phyloP scores from a whole-genome alignment of 2,113 vertebrate species.

The Nycticorax nycticorax region DNA sequence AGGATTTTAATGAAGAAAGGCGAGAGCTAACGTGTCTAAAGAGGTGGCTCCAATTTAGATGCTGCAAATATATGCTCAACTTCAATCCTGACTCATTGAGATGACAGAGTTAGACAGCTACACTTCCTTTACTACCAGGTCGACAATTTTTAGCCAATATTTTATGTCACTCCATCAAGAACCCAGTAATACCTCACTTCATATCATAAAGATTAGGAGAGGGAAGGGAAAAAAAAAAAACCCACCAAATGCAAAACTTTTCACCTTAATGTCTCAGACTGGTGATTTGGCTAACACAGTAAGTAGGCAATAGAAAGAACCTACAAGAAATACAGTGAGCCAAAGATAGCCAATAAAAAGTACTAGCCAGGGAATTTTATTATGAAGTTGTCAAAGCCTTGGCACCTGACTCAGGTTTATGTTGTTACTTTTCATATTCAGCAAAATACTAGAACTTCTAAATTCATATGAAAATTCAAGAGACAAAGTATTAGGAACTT shows the following conservation, averaged over 20 bases:
- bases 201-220: neutral
- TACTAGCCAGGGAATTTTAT: neutral
- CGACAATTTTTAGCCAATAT: neutral
- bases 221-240: neutral
- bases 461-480: neutral
- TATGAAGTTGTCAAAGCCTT: neutral
- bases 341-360: neutral
- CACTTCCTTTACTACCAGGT: neutral
- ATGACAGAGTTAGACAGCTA: neutral
- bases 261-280: neutral
- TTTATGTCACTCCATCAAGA: neutral
- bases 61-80: neutral
- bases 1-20: neutral
- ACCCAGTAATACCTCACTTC: neutral
- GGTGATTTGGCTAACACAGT: neutral
- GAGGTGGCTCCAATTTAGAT: neutral
- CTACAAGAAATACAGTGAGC: neutral
- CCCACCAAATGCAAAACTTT: neutral
- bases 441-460: neutral
- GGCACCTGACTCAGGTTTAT: neutral
- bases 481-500: neutral
- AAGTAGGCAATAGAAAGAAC: fast-evolving
- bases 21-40: neutral
- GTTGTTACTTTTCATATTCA: neutral
- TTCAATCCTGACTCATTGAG: neutral